Evolutionary conservation across 2,888 invertebrate genomes (phyloP), one percentile per base, ranked within the genome.

Genomic region (Apocheima hispidaria): DNA sequence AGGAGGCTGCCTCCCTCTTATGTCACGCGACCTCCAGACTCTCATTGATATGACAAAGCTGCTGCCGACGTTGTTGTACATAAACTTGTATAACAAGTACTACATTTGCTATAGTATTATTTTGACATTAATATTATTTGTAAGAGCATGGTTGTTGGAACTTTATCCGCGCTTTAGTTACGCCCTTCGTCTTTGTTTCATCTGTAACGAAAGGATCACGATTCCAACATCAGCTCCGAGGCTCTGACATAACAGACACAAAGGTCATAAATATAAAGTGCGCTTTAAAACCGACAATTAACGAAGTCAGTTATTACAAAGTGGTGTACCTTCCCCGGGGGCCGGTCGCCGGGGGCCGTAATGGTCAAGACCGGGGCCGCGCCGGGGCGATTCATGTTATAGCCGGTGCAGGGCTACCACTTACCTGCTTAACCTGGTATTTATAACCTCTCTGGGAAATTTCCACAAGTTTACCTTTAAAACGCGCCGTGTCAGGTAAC

Each of bases 241-340:
- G 6, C 23, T 49, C 16, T 26, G 41, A 43, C 18, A n/a, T 35
- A 18, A 35, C 40, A 41, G 40, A 20, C 21, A 21, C 52, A 33
- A 48, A 41, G 40, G 46, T 26, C 38, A 33, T 59, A 59, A 59
- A 59, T 48, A 53, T 48, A 53, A 59, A 59, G 46, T 59, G 52
- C 46, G 59, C 59, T 33, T 33, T 59, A 40, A 50, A 51, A 30
- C 59, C 52, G 59, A 48, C 59, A 48, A 48, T 59, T 59, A 59
- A 48, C 52, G 40, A 40, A 53, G 52, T 48, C 59, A 48, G 59
- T 53, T 52, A 53, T 52, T 59, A 53, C 59, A 52, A 46, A 59
- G 59, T 48, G 59, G 52, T 10, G 44, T 26, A 46, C 58, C 58
- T 51, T 30, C 23, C 58, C 46, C 52, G 52, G 52, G 33, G 48